Evolutionary conservation across 2,797 vertebrate species (phyloP).

Genomic region (Karalla daura): DNA sequence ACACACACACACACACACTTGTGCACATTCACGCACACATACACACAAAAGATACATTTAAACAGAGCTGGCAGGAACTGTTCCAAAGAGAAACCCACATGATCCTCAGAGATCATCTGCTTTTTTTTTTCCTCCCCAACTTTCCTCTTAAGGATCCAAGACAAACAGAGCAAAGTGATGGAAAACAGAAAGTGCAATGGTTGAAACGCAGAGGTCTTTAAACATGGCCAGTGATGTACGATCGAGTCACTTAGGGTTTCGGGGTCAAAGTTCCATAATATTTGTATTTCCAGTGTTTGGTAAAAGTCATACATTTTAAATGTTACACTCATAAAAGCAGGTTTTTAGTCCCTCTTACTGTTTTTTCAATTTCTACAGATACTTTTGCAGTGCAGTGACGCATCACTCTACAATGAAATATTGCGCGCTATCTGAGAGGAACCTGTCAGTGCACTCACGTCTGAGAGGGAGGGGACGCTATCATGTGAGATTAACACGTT

Average conservation of each 20-base stretch:
- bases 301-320: background rate
- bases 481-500: conserved; percentile 12
- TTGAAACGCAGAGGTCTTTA: conserved; percentile 9
- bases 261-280: background rate
- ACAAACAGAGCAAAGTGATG: conserved; percentile 50
- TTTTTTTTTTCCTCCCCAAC: conserved; percentile 28
- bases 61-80: conserved; percentile 32
- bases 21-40: conserved; percentile 10
- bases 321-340: background rate
- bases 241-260: conserved; percentile 20
- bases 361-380: background rate
- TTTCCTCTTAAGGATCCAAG: conserved; percentile 57
- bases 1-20: conserved; percentile 24
- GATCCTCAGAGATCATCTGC: conserved; percentile 49
- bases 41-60: conserved; percentile 38
- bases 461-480: conserved; percentile 23
- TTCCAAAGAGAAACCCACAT: conserved; percentile 42
- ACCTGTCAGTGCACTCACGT: conserved; percentile 1
- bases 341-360: background rate
- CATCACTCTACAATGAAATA: background rate
- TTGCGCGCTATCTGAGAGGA: conserved; percentile 25
- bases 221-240: conserved; percentile 13
- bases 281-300: background rate
- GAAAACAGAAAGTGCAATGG: conserved; percentile 25
- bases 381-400: background rate